Evolutionary conservation across 2,797 vertebrate species (phyloP).

Genomic region (Manis pentadactyla): DNA sequence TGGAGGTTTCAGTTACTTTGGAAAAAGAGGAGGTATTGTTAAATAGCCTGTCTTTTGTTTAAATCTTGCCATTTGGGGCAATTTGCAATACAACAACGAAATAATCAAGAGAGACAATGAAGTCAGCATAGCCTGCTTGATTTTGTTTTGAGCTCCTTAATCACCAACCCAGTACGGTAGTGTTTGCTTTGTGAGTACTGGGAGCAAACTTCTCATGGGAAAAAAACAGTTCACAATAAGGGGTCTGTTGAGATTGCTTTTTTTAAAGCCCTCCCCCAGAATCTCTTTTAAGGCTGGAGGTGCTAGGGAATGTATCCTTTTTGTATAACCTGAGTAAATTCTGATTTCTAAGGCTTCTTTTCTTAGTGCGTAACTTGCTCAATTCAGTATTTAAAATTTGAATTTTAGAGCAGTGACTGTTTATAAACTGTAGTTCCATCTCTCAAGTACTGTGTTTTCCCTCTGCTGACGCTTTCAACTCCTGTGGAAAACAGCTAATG

Average conservation of each 20-base stretch:
- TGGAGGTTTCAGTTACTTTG: constrained; percentile 35
- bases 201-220: constrained; percentile 17
- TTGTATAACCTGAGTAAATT: background rate
- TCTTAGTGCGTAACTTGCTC: background rate
- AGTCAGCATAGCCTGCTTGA: background rate
- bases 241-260: constrained; percentile 20
- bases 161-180: background rate
- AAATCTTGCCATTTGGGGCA: constrained; percentile 53
- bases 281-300: background rate
- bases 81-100: constrained; percentile 32
- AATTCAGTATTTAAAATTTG: background rate
- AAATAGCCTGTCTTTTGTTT: constrained; percentile 38
- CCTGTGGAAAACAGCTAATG: background rate
- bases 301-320: background rate
- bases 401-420: background rate
- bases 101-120: constrained; percentile 14
- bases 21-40: background rate
- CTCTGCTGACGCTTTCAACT: background rate
- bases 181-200: constrained; percentile 21
- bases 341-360: constrained; percentile 29
- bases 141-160: constrained; percentile 23
- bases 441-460: background rate
- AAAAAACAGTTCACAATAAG: background rate
- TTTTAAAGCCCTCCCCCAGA: background rate
- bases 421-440: background rate